Percentiles rank a stretch among this genome's conserved stretches.
phyloP scores from a whole-genome alignment of 2,797 vertebrate genomes.

The Pteropus rufus region DNA sequence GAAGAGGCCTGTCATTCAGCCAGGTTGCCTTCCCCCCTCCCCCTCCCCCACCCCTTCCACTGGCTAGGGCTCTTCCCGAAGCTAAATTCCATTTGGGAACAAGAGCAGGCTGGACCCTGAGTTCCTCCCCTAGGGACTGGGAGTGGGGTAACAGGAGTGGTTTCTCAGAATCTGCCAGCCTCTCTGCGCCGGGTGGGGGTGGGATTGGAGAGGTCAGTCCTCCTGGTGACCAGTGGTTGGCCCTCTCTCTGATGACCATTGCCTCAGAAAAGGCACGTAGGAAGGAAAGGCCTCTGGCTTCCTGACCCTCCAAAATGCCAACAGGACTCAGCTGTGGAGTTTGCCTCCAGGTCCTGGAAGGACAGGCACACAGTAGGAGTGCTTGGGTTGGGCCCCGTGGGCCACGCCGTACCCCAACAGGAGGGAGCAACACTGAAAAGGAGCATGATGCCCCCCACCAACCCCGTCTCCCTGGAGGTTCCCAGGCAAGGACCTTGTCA shows the following conservation, averaged over 20 bases:
- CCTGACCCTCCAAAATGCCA: background rate
- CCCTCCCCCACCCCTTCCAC: too few species aligned
- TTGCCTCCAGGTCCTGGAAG: background rate
- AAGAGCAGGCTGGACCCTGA: background rate
- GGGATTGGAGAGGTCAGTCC: background rate
- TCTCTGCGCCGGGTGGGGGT: background rate
- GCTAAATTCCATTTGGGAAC: background rate
- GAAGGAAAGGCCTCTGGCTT: background rate
- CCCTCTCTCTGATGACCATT: background rate
- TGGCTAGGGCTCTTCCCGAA: background rate
- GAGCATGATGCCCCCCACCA: background rate
- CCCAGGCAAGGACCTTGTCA: background rate
- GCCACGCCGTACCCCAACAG: background rate
- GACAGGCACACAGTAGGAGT: background rate
- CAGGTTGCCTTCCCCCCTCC: background rate
- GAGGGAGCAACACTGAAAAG: background rate
- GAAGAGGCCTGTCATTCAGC: background rate
- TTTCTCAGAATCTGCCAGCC: background rate
- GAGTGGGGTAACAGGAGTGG: background rate
- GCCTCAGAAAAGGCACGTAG: background rate
- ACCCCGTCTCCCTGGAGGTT: background rate
- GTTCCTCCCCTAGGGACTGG: background rate
- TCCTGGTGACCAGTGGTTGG: background rate
- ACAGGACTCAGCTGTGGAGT: background rate
- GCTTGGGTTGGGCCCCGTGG: background rate